Evolutionary conservation across 2,888 invertebrate genomes (phyloP), one percentile per base, ranked within the genome.

Genomic region (Nomada hirtipes): DNA sequence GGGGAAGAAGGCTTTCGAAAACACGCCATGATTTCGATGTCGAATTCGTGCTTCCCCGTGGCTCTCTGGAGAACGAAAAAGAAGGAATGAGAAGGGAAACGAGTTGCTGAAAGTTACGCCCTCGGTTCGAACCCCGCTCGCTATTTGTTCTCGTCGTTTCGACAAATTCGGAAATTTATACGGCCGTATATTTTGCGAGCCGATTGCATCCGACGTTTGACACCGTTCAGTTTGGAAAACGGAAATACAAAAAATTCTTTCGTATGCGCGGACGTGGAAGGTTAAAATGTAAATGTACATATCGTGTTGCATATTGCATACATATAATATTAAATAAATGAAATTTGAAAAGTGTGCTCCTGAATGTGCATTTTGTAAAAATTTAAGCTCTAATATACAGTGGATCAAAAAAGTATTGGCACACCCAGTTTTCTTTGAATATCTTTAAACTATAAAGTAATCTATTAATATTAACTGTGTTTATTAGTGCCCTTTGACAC

Each of bases 111-210:
- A 52, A 70, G 55, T 71, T 26, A 42, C 15, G 18, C n/a, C 13
- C 64, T 36, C 18, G 11, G 36, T 36, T 18, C 26, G 59, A 11
- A 2, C 0, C 42, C 4, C 42, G 44, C 60, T 42, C 65, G 11
- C 59, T 50, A 44, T 52, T 44, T 23, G 50, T 50, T 36, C 7
- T 42, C 64, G 26, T 13, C 23, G 67, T 78, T 72, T 71, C 59
- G 79, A 79, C 80, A 69, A 79, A 79, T 80, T 79, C 59, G 63
- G 52, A 47, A 69, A 73, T 80, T 80, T 79, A 80, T 26, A 42
- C 10, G 76, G 29, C 26, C 63, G 59, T 76, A 79, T 75, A 55
- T 80, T 75, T 29, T n/a, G 1, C 11, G 10, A 13, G 4, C 47
- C 55, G 67, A 80, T 71, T 68, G 78, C 68, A 73, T 73, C 57